Evolutionary conservation across 1,140 invertebrate genomes (phyloP).

Genomic region (Drosophila tani): DNA sequence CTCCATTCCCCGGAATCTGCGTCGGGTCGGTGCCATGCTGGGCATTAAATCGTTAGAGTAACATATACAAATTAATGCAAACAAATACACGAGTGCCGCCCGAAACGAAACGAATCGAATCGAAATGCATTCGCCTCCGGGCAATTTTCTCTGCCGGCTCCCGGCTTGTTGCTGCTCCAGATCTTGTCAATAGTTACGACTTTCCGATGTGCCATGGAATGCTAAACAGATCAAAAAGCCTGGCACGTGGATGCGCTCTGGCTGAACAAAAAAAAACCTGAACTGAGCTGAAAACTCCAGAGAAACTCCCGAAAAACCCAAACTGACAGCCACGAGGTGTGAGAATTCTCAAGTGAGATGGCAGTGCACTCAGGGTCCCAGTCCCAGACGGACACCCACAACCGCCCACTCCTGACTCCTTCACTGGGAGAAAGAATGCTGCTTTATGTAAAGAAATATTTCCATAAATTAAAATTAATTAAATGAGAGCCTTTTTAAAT

Average conservation of each 20-base stretch:
- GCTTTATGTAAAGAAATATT: neutral
- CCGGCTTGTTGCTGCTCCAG: conserved; percentile 40
- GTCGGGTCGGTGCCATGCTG: conserved; percentile 54
- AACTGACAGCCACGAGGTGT: conserved; percentile 57
- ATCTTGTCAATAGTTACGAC: conserved; percentile 79
- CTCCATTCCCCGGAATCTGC: conserved; percentile 31
- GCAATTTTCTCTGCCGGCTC: conserved; percentile 20
- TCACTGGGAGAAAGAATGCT: conserved; percentile 6
- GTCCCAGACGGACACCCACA: conserved; percentile 11
- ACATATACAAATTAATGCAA: conserved; percentile 83
- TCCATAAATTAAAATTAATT: neutral
- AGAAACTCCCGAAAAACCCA: conserved; percentile 36
- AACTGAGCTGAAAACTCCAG: neutral
- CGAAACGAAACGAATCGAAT: conserved; percentile 11
- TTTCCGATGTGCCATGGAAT: conserved; percentile 78
- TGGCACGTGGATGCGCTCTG: conserved; percentile 56
- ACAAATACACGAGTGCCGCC: conserved; percentile 67
- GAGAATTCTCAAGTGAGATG: conserved; percentile 78
- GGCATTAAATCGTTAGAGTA: conserved; percentile 78
- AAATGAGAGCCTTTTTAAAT: neutral
- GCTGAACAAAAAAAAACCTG: neutral
- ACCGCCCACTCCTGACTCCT: conserved; percentile 13
- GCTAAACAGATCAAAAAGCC: conserved; percentile 80
- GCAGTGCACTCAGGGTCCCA: conserved; percentile 55
- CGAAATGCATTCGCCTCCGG: conserved; percentile 31